Conservation (phyloP, 92 coral and sea anemone species). For the Pocillopora meandrina region DNA sequence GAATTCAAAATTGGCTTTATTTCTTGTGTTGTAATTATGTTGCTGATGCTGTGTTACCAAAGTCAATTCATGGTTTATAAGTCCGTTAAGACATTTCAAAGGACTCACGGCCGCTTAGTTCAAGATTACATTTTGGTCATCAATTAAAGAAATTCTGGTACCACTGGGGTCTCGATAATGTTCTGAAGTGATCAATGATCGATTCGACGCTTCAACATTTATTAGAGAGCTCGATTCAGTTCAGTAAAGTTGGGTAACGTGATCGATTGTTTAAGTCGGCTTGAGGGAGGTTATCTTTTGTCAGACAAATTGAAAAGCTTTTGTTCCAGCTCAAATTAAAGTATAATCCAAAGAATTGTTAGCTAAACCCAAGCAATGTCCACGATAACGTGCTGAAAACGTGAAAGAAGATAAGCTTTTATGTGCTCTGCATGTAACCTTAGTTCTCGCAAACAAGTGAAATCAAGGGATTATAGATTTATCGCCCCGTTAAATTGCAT, state of each 20-base stretch:
- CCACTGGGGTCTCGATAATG: background rate
- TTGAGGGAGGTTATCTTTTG: slow-evolving; percentile 6
- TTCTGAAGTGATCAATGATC: background rate
- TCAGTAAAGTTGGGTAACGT: slow-evolving; percentile 2
- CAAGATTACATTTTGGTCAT: too few species aligned
- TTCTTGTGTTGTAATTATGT: too few species aligned
- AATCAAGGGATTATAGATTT: too few species aligned
- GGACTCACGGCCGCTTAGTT: too few species aligned
- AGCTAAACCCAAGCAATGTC: background rate
- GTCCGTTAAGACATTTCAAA: too few species aligned
- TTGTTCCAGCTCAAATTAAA: slow-evolving; percentile 1
- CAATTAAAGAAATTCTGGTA: background rate
- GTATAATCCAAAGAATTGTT: slow-evolving; percentile 16
- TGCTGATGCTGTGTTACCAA: too few species aligned
- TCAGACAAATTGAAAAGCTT: slow-evolving; percentile 5
- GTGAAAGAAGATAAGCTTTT: background rate
- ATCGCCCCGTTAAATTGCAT: too few species aligned
- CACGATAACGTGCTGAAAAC: background rate
- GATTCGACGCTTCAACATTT: background rate
- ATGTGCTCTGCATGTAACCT: background rate
- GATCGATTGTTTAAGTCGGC: slow-evolving; percentile 2
- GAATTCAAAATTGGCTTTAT: too few species aligned
- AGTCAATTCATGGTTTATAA: too few species aligned
- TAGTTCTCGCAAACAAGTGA: too few species aligned
- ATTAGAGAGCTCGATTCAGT: background rate